These are phyloP conservation scores for Drosophila santomea DNA, from an alignment of 1,140 invertebrate genomes.

Conservation along the genomic window DNA sequence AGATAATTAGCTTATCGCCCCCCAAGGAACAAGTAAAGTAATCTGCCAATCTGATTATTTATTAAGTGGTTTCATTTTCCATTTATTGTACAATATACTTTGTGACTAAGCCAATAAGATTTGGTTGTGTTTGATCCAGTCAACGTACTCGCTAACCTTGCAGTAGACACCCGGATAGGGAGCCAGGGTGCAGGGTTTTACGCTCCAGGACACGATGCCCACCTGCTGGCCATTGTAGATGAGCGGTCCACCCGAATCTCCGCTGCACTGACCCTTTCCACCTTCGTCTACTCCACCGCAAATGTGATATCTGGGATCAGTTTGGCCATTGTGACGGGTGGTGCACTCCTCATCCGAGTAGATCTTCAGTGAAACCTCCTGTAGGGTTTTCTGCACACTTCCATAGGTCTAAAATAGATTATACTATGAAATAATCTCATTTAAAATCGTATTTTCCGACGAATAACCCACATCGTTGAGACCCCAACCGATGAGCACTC, in stretches of 20 bases:
- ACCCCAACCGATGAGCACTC: slow-evolving; percentile 80
- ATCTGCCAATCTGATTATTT: slow-evolving; percentile 18
- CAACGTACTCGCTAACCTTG: slow-evolving; percentile 84
- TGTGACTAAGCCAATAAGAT: slow-evolving; percentile 43
- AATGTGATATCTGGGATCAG: slow-evolving; percentile 72
- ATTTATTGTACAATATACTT: slow-evolving; percentile 18
- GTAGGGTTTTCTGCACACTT: slow-evolving; percentile 62
- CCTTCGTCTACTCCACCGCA: slow-evolving; percentile 84
- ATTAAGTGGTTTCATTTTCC: slow-evolving; percentile 2
- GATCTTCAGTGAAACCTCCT: slow-evolving; percentile 82
- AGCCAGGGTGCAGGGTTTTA: slow-evolving; percentile 83
- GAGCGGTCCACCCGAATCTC: slow-evolving; percentile 85
- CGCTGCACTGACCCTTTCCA: slow-evolving; percentile 85
- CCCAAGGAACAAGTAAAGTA: neutral
- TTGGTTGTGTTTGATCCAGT: slow-evolving; percentile 82
- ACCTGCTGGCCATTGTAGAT: slow-evolving; percentile 71
- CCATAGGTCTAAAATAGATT: slow-evolving; percentile 72
- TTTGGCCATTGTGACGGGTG: slow-evolving; percentile 52
- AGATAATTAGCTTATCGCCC: slow-evolving; percentile 31
- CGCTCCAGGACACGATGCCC: slow-evolving; percentile 85
- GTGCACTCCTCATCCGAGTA: slow-evolving; percentile 82
- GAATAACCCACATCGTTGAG: slow-evolving; percentile 57
- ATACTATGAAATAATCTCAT: neutral
- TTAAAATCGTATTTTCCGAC: neutral
- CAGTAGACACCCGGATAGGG: slow-evolving; percentile 85